phyloP scores from a whole-genome alignment of 2,113 vertebrate genomes.

The Hyperoodon ampullatus region DNA sequence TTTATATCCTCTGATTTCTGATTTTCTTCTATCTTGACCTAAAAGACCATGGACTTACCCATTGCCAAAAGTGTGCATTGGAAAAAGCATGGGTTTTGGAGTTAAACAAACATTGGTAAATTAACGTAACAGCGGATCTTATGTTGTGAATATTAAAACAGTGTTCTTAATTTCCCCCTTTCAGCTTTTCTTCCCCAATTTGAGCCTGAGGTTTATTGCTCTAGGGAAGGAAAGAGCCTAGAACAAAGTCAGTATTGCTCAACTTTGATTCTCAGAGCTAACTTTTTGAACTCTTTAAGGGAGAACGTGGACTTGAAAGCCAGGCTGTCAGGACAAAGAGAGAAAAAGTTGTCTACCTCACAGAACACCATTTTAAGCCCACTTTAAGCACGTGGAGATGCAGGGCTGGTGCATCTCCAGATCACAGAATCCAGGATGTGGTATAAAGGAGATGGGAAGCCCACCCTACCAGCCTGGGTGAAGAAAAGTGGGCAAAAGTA shows the following conservation, averaged over 20 bases:
- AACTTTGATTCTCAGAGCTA: not conserved
- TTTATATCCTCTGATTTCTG: not conserved
- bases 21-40: slow-evolving; percentile 7
- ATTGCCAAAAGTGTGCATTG: not conserved
- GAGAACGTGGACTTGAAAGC: not conserved
- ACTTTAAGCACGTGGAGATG: not conserved
- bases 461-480: not conserved
- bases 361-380: not conserved
- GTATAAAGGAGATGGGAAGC: not conserved
- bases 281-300: not conserved
- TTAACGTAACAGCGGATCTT: not conserved
- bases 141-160: not conserved
- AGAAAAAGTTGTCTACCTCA: not conserved
- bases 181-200: not conserved
- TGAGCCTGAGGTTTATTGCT: not conserved
- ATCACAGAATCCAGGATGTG: not conserved
- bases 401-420: not conserved
- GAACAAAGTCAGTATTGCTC: slow-evolving; percentile 29
- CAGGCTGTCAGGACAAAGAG: not conserved
- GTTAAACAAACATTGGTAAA: not conserved
- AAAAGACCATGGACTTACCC: not conserved
- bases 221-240: not conserved
- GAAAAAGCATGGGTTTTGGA: not conserved
- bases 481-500: not conserved
- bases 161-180: not conserved